Evolutionary conservation across 2,797 vertebrate genomes (phyloP), one percentile per base, ranked within the genome.

Genomic region (Crocidura indochinensis): DNA sequence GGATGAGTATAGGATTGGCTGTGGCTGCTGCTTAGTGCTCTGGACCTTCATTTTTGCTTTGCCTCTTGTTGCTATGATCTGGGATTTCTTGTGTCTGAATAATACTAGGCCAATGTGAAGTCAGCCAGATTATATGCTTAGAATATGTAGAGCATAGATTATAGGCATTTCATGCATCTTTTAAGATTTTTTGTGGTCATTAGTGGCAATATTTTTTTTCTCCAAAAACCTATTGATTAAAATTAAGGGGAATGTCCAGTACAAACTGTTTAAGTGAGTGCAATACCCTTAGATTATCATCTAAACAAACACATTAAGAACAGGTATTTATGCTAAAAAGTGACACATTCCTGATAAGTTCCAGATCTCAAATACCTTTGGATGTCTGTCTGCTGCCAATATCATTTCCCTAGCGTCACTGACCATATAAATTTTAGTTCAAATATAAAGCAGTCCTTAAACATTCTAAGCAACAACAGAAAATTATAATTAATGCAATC

Each of bases 381-480:
- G 12, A 7, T 71, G 22, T 69, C 53, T 62, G n/a, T 69, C 53
- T 62, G 14, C 26, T 87, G 65, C n/a, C 47, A n/a, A 65, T 46
- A 51, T 46, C 6, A 19, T 78, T 68, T 75, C 11, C 31, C 10
- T 7, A 53, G 29, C 26, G 15, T 51, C 65, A 92, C 74, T 8
- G 65, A 20, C 71, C 83, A 81, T 11, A 81, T 15, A 51, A 73
- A 27, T 12, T 68, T n/a, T 88, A 81, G 53, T 56, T 17, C 17
- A 56, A 56, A 56, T 19, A 14, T 51, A 51, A 10, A 15, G 51
- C 51, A 6, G 38, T 31, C 24, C 5, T 87, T 27, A 82, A 44
- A 79, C 90, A 82, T 88, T 88, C 74, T 93, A 5, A 78, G 56
- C 91, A 84, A 64, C 68, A 92, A 68, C 22, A 92, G 64, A 88